A percentile compares a stretch with the other conserved stretches of the same genome.
phyloP scores from a whole-genome alignment of 2,797 vertebrate genomes.

The Sebastes umbrosus region DNA sequence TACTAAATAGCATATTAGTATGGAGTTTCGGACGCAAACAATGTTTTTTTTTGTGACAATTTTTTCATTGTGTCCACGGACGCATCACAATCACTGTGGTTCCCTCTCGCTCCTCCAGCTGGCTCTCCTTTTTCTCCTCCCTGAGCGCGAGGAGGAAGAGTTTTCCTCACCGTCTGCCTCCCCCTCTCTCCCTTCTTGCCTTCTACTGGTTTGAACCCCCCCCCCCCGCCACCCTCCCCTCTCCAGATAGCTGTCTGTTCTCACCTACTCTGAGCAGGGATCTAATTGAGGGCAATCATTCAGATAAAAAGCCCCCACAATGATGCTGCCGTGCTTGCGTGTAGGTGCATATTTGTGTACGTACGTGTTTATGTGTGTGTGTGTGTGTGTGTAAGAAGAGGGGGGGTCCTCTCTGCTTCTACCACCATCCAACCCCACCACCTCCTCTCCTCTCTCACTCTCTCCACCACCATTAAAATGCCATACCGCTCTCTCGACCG shows the following conservation, averaged over 20 bases:
- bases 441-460: constrained; percentile 48
- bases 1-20: too few species aligned
- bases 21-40: too few species aligned
- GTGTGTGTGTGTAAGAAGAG: neutral
- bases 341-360: neutral
- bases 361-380: neutral
- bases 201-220: constrained; percentile 24
- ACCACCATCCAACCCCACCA: constrained; percentile 43
- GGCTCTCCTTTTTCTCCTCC: neutral
- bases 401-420: constrained; percentile 19
- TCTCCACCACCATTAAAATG: constrained; percentile 89
- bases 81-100: neutral
- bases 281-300: constrained; percentile 94
- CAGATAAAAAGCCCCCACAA: constrained; percentile 84
- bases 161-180: constrained; percentile 16
- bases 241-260: constrained; percentile 67
- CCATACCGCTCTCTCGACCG: constrained; percentile 87
- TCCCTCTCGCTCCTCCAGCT: neutral
- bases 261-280: constrained; percentile 82
- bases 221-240: neutral
- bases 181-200: neutral
- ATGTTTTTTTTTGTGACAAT: neutral
- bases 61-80: neutral
- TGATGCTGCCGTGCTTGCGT: constrained; percentile 64
- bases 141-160: neutral